Conservation (phyloP, 2,113 vertebrate genomes). For the Cariama cristata region DNA sequence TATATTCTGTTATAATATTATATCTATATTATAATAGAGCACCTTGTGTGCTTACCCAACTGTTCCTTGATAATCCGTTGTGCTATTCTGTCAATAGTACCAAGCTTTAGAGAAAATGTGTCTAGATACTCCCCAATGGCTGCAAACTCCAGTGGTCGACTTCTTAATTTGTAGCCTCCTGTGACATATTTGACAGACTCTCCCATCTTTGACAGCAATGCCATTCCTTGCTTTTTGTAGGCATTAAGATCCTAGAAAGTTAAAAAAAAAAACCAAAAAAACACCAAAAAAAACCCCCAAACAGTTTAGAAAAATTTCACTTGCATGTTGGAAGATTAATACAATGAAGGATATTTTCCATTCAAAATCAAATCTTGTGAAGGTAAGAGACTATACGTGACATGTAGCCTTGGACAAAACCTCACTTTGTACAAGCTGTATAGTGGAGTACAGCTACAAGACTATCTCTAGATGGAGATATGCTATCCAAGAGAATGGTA, state of each 20-base stretch:
- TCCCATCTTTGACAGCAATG: conserved; percentile 90
- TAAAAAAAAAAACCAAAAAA: not conserved
- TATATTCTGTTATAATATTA: no score
- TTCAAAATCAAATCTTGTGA: not conserved
- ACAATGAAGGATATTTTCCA: not conserved
- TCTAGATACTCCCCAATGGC: conserved; percentile 94
- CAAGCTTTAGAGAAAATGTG: conserved; percentile 92
- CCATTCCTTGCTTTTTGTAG: conserved; percentile 93
- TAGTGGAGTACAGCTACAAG: not conserved
- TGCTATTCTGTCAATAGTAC: conserved; percentile 96
- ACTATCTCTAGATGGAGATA: not conserved
- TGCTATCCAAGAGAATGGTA: not conserved
- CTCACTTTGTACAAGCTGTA: not conserved
- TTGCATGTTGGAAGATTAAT: not conserved
- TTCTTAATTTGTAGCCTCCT: conserved; percentile 92
- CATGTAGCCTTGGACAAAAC: not conserved
- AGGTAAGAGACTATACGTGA: not conserved
- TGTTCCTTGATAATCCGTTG: conserved; percentile 97
- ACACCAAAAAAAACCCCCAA: not conserved
- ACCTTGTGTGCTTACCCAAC: conserved; percentile 80
- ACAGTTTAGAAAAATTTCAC: not conserved
- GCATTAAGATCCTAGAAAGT: conserved; percentile 88
- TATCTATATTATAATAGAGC: not conserved
- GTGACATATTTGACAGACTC: conserved; percentile 95
- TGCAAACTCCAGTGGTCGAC: conserved; percentile 89